These are phyloP conservation scores for Cydia splendana DNA, from an alignment of 1,140 invertebrate species.

Conservation along the genomic window DNA sequence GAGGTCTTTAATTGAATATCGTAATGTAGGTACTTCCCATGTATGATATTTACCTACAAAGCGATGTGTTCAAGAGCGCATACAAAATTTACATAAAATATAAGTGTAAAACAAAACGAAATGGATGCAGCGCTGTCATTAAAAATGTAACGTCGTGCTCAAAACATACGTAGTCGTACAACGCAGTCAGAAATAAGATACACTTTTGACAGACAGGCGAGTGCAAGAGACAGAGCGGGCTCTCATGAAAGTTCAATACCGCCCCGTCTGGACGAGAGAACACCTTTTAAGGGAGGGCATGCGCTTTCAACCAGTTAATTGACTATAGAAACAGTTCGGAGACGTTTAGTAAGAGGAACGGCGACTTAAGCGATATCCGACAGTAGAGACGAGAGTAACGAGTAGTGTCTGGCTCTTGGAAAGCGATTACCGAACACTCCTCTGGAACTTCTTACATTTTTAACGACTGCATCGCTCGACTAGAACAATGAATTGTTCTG, in stretches of 20 bases:
- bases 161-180: background rate
- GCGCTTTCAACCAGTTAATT: conserved; percentile 29
- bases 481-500: background rate
- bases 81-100: background rate
- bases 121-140: background rate
- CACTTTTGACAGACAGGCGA: conserved; percentile 5
- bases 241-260: conserved; percentile 53
- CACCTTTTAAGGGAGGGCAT: conserved; percentile 37
- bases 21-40: background rate
- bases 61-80: background rate
- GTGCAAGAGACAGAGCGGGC: conserved; percentile 9
- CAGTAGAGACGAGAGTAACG: background rate
- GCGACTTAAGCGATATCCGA: conserved; percentile 1
- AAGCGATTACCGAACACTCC: background rate
- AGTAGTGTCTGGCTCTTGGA: background rate
- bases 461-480: background rate
- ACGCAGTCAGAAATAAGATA: background rate
- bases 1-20: background rate
- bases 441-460: background rate
- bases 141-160: conserved; percentile 1
- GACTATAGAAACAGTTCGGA: conserved; percentile 26
- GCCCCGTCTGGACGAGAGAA: conserved; percentile 34
- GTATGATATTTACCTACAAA: background rate
- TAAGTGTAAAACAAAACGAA: background rate
- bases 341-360: conserved; percentile 20